Base-by-base conservation (phyloP, 2,113 vertebrate species). In the Telmatochromis brichardi region DNA sequence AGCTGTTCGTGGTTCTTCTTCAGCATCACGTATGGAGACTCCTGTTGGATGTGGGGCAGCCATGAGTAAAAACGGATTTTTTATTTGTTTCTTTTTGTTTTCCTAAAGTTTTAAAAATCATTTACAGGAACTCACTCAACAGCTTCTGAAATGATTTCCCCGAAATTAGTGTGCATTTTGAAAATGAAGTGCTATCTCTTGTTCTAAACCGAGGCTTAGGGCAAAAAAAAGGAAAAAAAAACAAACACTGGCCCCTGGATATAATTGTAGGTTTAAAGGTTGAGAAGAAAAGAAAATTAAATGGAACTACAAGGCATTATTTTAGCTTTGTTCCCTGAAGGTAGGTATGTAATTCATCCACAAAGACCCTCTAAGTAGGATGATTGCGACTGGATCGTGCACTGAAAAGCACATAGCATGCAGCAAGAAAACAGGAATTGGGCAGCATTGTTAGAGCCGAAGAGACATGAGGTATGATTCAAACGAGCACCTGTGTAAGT, bases 21-120 rank as follows among this genome's bases (percentile, higher is more conserved):
- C 88, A 98, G 96, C 99, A 99, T 99, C 92, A 99, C 99, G 1
- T 99, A 99, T 1, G 99, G 99, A 17, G 98, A 97, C 94, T 99
- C 99, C 99, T 99, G 95, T 88, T 42, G 68, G 92, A 90, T 33
- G 90, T 1, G 65, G 17, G 21, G 21, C 11, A 57, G 26, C n/a
- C 17, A 45, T 23, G 28, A 51, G 26, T 78, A 5, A n/a, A 78
- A 78, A 78, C 2, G 0, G 42, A 0, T 78, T 78, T 50, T 78
- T 50, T 50, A 47, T 28, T 10, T 31, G 23, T 76, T 76, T 47
- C 42, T 31, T 51, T 78, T 33, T 31, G 3, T 47, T 28, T 50
- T 19, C 45, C 6, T 19, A 28, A 50, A 12, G 71, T 78, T 26
- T 65, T 7, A 5, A 68, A 23, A 86, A 68, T 26, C 23, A 68